Conservation (phyloP, 2,113 vertebrate species). For the Macquaria australasica region DNA sequence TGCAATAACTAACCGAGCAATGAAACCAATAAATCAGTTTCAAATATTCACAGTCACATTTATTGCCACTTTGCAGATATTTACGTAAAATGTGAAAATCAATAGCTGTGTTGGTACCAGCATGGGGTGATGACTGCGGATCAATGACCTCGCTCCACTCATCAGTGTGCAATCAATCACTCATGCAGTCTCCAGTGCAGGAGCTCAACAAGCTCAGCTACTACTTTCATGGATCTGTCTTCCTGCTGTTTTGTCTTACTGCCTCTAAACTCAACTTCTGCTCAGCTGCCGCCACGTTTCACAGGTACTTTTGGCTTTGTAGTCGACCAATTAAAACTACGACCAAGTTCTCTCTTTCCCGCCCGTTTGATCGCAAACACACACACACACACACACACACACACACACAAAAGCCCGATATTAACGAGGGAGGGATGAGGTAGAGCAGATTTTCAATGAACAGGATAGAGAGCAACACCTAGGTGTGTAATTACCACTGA, state of each 20-base stretch:
- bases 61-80: conserved; percentile 39
- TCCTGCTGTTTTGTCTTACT: background rate
- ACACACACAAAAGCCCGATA: background rate
- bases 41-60: conserved; percentile 12
- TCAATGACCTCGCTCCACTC: conserved; percentile 42
- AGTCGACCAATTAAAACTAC: conserved; percentile 65
- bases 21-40: conserved; percentile 49
- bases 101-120: conserved; percentile 34
- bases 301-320: conserved; percentile 32
- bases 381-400: background rate
- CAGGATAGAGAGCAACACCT: conserved; percentile 23
- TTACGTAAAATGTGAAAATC: conserved; percentile 34
- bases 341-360: conserved; percentile 7
- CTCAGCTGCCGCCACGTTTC: background rate
- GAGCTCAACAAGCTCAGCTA: background rate
- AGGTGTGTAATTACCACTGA: conserved; percentile 59
- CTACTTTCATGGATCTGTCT: background rate
- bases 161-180: conserved; percentile 47
- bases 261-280: conserved; percentile 19
- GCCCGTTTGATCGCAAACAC: conserved; percentile 25
- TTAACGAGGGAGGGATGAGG: conserved; percentile 25
- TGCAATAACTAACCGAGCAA: conserved; percentile 26
- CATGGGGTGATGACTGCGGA: background rate
- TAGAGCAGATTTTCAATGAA: conserved; percentile 39
- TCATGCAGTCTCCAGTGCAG: background rate